Conservation (phyloP, 1,140 invertebrate genomes). For the Magallana gigas region DNA sequence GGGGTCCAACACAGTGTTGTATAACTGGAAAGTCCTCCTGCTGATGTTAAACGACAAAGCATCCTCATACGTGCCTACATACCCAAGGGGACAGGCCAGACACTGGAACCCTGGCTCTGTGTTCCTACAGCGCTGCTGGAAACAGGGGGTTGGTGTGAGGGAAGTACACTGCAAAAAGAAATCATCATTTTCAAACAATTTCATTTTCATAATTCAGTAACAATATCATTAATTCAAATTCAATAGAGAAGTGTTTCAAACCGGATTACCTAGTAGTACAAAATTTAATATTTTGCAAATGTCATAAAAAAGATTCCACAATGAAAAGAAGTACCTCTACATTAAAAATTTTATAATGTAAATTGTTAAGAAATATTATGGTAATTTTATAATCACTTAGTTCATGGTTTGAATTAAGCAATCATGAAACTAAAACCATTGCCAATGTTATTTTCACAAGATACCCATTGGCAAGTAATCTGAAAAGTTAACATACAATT, state of each 20-base stretch:
- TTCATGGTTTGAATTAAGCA: background rate
- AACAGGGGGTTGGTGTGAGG: slow-evolving; percentile 47
- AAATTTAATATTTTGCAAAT: no score
- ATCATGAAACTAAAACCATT: background rate
- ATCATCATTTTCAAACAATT: no score
- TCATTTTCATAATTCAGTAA: no score
- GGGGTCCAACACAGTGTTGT: slow-evolving; percentile 52
- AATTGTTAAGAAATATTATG: no score
- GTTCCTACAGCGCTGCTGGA: slow-evolving; percentile 52
- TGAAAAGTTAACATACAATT: no score
- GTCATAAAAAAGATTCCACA: background rate
- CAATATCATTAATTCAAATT: no score
- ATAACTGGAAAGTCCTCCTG: slow-evolving; percentile 55
- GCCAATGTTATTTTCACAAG: background rate
- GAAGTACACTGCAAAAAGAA: slow-evolving; percentile 58
- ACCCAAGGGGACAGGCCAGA: slow-evolving; percentile 62
- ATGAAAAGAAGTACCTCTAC: background rate
- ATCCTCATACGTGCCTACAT: slow-evolving; percentile 65
- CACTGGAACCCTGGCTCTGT: slow-evolving; percentile 69
- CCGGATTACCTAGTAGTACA: no score
- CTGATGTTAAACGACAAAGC: slow-evolving; percentile 56
- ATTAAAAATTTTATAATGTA: no score
- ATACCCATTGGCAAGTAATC: background rate
- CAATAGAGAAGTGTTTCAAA: no score
- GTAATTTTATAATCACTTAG: no score